Base-by-base conservation (phyloP, 2,113 vertebrate species). In the Tonatia bakeri region DNA sequence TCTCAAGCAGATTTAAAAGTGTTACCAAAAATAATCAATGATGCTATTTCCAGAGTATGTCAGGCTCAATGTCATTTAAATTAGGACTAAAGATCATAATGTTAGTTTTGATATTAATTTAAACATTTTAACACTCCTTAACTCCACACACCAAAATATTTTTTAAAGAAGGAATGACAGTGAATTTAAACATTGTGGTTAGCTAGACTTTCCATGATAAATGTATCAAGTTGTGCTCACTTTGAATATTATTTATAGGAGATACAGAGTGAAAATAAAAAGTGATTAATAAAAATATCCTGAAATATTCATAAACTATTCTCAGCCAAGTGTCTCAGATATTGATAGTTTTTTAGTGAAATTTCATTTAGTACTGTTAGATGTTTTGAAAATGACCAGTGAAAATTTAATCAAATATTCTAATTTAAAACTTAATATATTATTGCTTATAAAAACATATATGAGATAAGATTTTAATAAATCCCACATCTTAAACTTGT, bases 261-360 rank as follows among this genome's bases (percentile, higher is more conserved):
- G 16, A 65, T 84, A 69, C 7, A 54, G 38, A 80, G 81, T 72
- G 24, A 89, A 92, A 89, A 85, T 70, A 91, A 31, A 20, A 38
- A 14, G 9, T 77, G 45, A 91, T 91, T 81, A 91, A 76, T 67
- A 91, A 91, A 52, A 85, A 72, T 88, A 91, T 88, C 5, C 2
- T 96, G 79, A 86, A 96, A 96, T 95, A 82, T 59, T 85, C 56
- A 70, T 50, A 56, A 75, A 31, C 64, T 61, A 38, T 91, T 96
- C 40, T 95, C 26, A 80, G 12, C 11, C 38, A 81, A 20, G 36
- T 81, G 7, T 91, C 93, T 72, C 43, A 90, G 10, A 65, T 2
- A 65, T 50, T 9, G 26, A 33, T 7, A 47, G 14, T 5, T 87
- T 33, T 94, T 61, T 85, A 75, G 40, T 36, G 1, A 80, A 87